Conservation (phyloP, 1,140 invertebrate species). For the Muscidifurax raptorellus region DNA sequence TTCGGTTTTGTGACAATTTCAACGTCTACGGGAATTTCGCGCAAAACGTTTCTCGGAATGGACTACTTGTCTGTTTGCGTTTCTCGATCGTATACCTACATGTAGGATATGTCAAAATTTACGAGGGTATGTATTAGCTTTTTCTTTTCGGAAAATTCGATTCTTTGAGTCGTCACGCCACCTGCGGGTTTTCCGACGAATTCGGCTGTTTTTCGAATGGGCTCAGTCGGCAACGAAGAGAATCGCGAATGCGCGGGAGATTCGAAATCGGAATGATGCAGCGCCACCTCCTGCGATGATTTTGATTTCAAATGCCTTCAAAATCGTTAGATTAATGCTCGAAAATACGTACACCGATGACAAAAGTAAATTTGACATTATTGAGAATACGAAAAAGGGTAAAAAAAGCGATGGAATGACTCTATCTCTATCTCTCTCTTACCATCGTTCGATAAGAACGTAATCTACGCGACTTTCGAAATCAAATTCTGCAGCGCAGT, state of each 20-base stretch:
- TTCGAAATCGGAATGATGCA: not conserved
- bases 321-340: too few relatives aligned
- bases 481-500: not conserved
- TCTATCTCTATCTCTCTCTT: not conserved
- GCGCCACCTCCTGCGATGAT: too few relatives aligned
- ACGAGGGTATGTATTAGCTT: too few relatives aligned
- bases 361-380: too few relatives aligned
- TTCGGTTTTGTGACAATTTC: not conserved
- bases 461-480: not conserved
- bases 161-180: not conserved
- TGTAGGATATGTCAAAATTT: not conserved
- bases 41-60: not conserved
- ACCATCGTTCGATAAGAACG: conserved; percentile 1
- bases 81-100: not conserved
- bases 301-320: too few relatives aligned
- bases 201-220: not conserved
- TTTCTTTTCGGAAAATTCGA: not conserved
- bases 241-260: too few relatives aligned
- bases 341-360: too few relatives aligned
- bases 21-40: not conserved
- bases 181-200: not conserved
- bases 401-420: too few relatives aligned
- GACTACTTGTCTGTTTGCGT: not conserved
- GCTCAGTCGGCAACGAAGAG: not conserved
- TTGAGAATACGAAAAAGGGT: too few relatives aligned